A percentile compares a stretch with the other conserved stretches of the same genome.
These are phyloP conservation scores for Megalonaias nervosa DNA, from an alignment of 1,140 invertebrate genomes.

Conservation along the genomic window DNA sequence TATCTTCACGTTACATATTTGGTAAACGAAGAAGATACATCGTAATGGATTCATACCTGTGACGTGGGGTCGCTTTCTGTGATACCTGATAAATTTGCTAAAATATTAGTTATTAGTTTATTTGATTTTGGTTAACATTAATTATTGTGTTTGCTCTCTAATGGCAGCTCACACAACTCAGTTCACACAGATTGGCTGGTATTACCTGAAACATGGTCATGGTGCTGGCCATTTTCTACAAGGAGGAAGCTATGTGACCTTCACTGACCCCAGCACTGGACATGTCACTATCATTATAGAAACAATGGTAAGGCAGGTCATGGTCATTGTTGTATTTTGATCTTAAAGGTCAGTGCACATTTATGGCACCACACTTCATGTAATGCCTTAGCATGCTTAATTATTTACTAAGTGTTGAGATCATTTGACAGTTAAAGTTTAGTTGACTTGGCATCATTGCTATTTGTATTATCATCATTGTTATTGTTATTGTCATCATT, in stretches of 20 bases:
- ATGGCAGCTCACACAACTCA: slow-evolving; percentile 69
- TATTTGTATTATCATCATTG: too few relatives aligned
- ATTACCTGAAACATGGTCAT: slow-evolving; percentile 62
- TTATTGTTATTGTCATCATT: too few relatives aligned
- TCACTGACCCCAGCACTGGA: slow-evolving; percentile 58
- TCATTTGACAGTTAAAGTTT: too few relatives aligned
- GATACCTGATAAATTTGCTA: background rate
- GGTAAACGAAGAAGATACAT: too few relatives aligned
- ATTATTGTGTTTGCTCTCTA: slow-evolving; percentile 2
- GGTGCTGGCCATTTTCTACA: slow-evolving; percentile 60
- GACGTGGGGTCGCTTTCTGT: too few relatives aligned
- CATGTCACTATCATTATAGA: slow-evolving; percentile 69
- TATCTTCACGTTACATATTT: too few relatives aligned
- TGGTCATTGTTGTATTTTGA: background rate
- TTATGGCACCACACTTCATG: too few relatives aligned
- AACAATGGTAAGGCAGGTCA: slow-evolving; percentile 62
- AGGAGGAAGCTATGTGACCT: slow-evolving; percentile 68
- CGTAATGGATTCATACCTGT: too few relatives aligned
- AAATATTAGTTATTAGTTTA: background rate
- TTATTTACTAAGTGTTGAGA: too few relatives aligned
- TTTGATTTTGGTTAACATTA: background rate
- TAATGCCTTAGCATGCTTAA: too few relatives aligned
- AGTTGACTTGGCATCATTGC: too few relatives aligned
- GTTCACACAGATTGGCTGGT: slow-evolving; percentile 68
- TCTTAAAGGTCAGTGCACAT: too few relatives aligned